These are phyloP conservation scores for Anoplophora glabripennis DNA, from an alignment of 1,140 invertebrate species.

Conservation along the genomic window DNA sequence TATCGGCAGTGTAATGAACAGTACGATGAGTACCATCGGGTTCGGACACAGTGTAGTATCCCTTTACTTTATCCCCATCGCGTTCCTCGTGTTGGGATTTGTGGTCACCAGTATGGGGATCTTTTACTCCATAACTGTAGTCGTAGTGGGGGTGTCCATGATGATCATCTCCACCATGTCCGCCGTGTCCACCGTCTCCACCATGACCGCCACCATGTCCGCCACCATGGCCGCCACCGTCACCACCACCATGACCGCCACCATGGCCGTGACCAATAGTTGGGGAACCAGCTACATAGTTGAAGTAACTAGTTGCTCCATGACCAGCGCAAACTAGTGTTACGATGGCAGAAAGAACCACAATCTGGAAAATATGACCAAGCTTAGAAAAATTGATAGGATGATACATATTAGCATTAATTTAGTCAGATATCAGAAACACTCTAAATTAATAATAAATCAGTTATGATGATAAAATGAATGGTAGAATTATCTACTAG, in stretches of 20 bases:
- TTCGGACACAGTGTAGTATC: conserved; percentile 61
- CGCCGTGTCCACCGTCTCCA: neutral
- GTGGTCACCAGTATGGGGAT: conserved; percentile 56
- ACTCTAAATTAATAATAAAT: too few relatives aligned
- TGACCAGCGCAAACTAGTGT: conserved; percentile 1
- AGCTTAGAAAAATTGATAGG: too few relatives aligned
- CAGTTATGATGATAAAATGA: too few relatives aligned
- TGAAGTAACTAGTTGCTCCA: neutral
- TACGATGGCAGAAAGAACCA: neutral
- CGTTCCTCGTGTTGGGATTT: conserved; percentile 58
- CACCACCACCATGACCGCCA: conserved; percentile 10
- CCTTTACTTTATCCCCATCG: conserved; percentile 61
- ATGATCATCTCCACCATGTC: conserved; percentile 15
- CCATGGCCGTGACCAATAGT: neutral
- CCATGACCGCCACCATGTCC: neutral
- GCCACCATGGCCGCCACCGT: conserved; percentile 11
- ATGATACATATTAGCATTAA: too few relatives aligned
- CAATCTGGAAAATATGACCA: neutral
- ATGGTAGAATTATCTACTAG: too few relatives aligned
- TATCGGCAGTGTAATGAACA: conserved; percentile 63
- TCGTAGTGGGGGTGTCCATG: conserved; percentile 53
- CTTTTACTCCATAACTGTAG: conserved; percentile 55
- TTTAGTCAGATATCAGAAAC: too few relatives aligned
- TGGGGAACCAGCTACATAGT: neutral
- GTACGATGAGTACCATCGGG: conserved; percentile 61